A percentile compares a stretch with the other conserved stretches of the same genome.
phyloP scores from a whole-genome alignment of 2,797 vertebrate species.

The Pseudochaenichthys georgianus region DNA sequence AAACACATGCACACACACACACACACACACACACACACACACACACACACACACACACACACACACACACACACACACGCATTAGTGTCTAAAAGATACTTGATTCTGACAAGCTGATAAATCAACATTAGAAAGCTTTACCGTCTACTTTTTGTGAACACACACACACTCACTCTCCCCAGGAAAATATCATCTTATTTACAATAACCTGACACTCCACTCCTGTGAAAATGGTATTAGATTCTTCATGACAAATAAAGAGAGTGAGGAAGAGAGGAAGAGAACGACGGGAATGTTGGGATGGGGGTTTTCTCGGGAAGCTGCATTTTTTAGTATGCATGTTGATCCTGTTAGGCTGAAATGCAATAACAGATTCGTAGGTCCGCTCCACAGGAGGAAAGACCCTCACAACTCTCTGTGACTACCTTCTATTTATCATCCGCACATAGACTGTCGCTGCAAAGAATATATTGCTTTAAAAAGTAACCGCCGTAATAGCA shows the following conservation, averaged over 20 bases:
- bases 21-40: slow-evolving; percentile 55
- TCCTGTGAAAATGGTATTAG: slow-evolving; percentile 81
- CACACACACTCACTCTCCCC: slow-evolving; percentile 41
- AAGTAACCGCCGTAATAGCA: slow-evolving; percentile 86
- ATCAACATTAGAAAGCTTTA: slow-evolving; percentile 82
- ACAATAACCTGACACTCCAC: slow-evolving; percentile 83
- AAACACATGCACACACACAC: slow-evolving; percentile 50
- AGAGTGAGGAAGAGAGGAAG: slow-evolving; percentile 73
- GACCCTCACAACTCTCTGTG: slow-evolving; percentile 82
- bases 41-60: slow-evolving; percentile 53
- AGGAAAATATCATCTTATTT: slow-evolving; percentile 84
- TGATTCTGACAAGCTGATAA: slow-evolving; percentile 85
- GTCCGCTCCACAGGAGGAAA: slow-evolving; percentile 78
- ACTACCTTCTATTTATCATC: slow-evolving; percentile 87
- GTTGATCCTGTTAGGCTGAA: slow-evolving; percentile 86
- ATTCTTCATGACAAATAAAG: slow-evolving; percentile 86
- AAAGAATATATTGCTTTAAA: slow-evolving; percentile 89
- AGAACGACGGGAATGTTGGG: slow-evolving; percentile 71
- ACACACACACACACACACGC: slow-evolving; percentile 53
- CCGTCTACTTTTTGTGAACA: slow-evolving; percentile 45
- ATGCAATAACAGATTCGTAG: slow-evolving; percentile 85
- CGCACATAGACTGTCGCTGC: slow-evolving; percentile 81
- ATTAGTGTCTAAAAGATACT: slow-evolving; percentile 76
- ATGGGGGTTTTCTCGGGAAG: slow-evolving; percentile 73
- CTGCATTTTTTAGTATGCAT: slow-evolving; percentile 82